Conservation (phyloP, 2,888 invertebrate species). For the Limnephilus lunatus region DNA sequence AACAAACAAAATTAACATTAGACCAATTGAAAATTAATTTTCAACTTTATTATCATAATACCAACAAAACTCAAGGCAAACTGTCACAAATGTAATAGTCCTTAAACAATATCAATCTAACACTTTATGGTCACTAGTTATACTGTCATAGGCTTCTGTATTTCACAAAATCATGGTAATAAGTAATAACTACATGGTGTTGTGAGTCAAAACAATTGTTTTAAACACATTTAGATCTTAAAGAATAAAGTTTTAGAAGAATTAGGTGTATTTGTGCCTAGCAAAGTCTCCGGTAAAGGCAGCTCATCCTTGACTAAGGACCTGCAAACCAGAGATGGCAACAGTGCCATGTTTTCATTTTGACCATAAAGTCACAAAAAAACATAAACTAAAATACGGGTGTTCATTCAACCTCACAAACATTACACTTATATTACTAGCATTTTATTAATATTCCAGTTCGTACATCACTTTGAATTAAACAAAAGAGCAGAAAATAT, state of each 20-base stretch:
- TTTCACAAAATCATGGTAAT: neutral
- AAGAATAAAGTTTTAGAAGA: constrained; percentile 14
- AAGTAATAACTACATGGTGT: neutral
- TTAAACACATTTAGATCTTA: constrained; percentile 31
- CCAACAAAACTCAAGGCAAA: neutral
- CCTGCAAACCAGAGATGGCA: constrained; percentile 77
- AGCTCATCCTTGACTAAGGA: constrained; percentile 72
- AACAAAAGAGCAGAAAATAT: neutral
- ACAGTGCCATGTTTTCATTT: constrained; percentile 52
- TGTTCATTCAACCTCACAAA: neutral
- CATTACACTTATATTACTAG: neutral
- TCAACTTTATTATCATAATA: constrained; percentile 53
- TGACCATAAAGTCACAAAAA: constrained; percentile 22
- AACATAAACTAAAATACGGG: neutral
- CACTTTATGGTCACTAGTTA: neutral
- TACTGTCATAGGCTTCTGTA: neutral
- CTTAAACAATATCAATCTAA: neutral
- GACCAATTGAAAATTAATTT: constrained; percentile 74
- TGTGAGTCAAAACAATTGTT: neutral
- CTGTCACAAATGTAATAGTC: neutral
- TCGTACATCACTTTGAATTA: neutral
- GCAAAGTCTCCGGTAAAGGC: constrained; percentile 48
- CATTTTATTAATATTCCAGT: neutral
- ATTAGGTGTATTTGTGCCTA: constrained; percentile 45
- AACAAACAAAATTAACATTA: constrained; percentile 87